Evolutionary conservation across 1,140 invertebrate species (phyloP).

Genomic region (Panagrolaimus sp.): DNA sequence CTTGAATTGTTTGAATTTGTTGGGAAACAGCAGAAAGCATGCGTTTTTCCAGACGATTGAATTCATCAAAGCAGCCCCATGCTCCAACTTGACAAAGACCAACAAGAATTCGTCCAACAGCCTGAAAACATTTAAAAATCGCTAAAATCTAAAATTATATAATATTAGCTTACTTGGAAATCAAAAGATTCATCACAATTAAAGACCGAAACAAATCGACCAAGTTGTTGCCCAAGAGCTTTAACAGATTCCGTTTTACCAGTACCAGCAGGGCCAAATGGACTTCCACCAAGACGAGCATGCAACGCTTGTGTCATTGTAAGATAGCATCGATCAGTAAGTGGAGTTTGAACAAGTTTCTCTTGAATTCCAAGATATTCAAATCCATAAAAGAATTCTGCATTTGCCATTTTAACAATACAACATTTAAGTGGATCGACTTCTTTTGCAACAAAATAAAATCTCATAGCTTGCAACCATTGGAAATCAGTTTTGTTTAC

Average conservation of each 20-base stretch:
- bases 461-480: constrained; percentile 90
- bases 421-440: constrained; percentile 83
- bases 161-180: constrained; percentile 71
- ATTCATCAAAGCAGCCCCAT: constrained; percentile 99
- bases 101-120: constrained; percentile 89
- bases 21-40: constrained; percentile 99
- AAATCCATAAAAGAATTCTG: constrained; percentile 96
- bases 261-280: constrained; percentile 58
- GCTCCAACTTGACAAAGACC: constrained; percentile 95
- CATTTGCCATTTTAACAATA: constrained; percentile 98
- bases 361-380: constrained; percentile 98
- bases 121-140: constrained; percentile 48
- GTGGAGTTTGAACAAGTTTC: constrained; percentile 90
- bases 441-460: constrained; percentile 84
- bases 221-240: constrained; percentile 91
- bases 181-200: constrained; percentile 99
- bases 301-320: constrained; percentile 99
- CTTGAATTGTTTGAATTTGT: constrained; percentile 98
- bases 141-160: too few species aligned
- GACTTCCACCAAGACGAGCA: constrained; percentile 64
- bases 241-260: constrained; percentile 96
- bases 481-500: constrained; percentile 77
- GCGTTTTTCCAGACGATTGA: constrained; percentile 95
- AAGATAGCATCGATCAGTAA: constrained; percentile 94
- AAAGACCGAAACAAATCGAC: constrained; percentile 95